Evolutionary conservation across 2,113 vertebrate species (phyloP).

Genomic region (Nipponia nippon): DNA sequence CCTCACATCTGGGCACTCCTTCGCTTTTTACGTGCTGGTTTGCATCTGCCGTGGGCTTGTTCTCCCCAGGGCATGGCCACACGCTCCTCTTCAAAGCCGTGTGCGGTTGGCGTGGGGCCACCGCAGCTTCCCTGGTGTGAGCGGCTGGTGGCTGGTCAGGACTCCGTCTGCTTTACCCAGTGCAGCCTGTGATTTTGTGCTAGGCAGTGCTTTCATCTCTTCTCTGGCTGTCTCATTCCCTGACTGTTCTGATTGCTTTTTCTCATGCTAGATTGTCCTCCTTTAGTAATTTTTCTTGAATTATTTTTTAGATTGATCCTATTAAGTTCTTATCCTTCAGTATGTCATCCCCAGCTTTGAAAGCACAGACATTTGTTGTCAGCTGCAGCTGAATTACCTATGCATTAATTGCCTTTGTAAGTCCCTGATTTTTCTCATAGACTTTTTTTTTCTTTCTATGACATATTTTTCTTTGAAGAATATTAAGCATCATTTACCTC

Average conservation of each 20-base stretch:
- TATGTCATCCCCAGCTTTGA: slow-evolving; percentile 4
- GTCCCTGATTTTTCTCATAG: not conserved
- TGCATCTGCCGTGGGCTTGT: not conserved
- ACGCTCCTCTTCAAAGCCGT: not conserved
- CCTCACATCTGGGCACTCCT: not conserved
- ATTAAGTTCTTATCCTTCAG: slow-evolving; percentile 32
- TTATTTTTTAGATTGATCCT: slow-evolving; percentile 43
- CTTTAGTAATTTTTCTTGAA: not conserved
- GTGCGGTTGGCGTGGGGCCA: not conserved
- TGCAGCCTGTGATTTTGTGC: not conserved
- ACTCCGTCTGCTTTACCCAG: not conserved
- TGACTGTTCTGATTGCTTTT: not conserved
- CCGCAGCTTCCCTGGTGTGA: not conserved
- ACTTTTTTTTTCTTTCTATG: not conserved
- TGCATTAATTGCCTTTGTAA: slow-evolving; percentile 34
- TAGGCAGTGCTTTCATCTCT: not conserved
- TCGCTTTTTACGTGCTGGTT: not conserved
- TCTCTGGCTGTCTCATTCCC: not conserved
- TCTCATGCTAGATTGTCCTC: not conserved
- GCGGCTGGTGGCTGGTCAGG: not conserved
- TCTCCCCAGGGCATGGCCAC: not conserved
- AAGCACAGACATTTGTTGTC: not conserved
- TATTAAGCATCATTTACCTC: not conserved
- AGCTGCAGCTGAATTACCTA: slow-evolving; percentile 17
- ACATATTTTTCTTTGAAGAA: not conserved